Percentiles rank a stretch among this genome's conserved stretches.
These are phyloP conservation scores for Otolemur crassicaudatus DNA, from an alignment of 2,797 vertebrate species.

Conservation along the genomic window DNA sequence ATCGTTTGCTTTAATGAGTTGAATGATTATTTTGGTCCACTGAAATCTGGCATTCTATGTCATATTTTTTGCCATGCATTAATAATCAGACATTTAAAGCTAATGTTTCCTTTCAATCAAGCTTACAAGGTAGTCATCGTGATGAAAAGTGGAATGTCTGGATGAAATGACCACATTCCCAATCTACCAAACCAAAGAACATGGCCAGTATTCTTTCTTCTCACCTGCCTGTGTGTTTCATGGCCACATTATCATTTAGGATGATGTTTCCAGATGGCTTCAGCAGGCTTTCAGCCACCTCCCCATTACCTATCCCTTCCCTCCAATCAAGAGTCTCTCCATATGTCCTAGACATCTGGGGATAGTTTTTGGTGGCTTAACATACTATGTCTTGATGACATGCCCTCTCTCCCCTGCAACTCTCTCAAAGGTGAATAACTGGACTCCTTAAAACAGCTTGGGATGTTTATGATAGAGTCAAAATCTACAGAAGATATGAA, in stretches of 20 bases:
- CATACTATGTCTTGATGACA: not conserved
- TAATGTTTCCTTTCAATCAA: not conserved
- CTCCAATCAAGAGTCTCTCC: not conserved
- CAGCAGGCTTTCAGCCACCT: not conserved
- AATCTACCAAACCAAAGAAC: not conserved
- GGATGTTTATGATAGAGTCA: not conserved
- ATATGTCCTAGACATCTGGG: not conserved
- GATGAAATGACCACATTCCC: not conserved
- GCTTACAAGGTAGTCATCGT: not conserved
- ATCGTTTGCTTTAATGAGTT: slow-evolving; percentile 14
- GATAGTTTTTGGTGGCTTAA: not conserved
- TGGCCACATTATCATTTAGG: not conserved
- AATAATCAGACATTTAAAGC: slow-evolving; percentile 37
- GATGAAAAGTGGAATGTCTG: not conserved
- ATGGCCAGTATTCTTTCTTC: not conserved
- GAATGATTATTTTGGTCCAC: slow-evolving; percentile 19
- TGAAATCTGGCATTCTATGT: not conserved
- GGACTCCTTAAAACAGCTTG: not conserved
- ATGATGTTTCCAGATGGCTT: not conserved
- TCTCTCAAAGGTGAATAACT: not conserved
- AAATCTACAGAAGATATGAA: not conserved
- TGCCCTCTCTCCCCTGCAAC: not conserved
- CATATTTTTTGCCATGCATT: not conserved
- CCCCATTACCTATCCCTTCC: not conserved
- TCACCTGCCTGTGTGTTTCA: not conserved